A percentile compares a stretch with the other conserved stretches of the same genome.
phyloP scores from a whole-genome alignment of 1,140 invertebrate species.

The Chironomus striatipennis region DNA sequence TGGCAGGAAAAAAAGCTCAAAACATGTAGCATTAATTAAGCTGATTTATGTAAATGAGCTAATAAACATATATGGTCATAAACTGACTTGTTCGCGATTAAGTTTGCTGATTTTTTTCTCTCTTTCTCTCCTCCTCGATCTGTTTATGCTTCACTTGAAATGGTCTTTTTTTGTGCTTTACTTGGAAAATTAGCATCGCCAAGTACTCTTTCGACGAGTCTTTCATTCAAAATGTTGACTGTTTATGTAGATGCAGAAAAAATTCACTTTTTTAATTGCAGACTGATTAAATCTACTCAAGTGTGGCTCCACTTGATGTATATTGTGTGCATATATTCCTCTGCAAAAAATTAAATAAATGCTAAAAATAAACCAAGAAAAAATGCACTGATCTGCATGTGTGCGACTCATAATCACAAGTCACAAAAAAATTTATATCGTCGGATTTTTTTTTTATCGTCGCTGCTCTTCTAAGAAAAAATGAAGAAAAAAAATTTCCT shows the following conservation, averaged over 20 bases:
- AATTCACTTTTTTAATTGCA: no score
- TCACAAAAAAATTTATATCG: neutral
- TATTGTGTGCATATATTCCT: no score
- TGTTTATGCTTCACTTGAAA: no score
- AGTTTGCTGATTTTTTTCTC: neutral
- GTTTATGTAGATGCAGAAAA: no score
- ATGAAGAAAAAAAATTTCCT: neutral
- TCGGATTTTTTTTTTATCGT: neutral
- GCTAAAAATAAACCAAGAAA: neutral
- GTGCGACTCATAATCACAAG: neutral
- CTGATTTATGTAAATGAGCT: constrained; percentile 8
- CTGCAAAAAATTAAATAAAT: neutral
- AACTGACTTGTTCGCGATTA: neutral
- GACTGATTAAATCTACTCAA: no score
- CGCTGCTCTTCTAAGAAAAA: neutral
- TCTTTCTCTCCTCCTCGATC: neutral
- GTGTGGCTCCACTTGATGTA: no score
- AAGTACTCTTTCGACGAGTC: no score
- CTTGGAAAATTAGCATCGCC: no score
- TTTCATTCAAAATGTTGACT: no score
- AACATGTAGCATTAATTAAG: constrained; percentile 7
- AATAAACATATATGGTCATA: constrained; percentile 2
- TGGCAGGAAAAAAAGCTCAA: neutral
- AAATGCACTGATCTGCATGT: constrained; percentile 1
- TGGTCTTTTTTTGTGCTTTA: no score